These are phyloP conservation scores for Plodia interpunctella DNA, from an alignment of 1,140 invertebrate genomes.

Conservation along the genomic window DNA sequence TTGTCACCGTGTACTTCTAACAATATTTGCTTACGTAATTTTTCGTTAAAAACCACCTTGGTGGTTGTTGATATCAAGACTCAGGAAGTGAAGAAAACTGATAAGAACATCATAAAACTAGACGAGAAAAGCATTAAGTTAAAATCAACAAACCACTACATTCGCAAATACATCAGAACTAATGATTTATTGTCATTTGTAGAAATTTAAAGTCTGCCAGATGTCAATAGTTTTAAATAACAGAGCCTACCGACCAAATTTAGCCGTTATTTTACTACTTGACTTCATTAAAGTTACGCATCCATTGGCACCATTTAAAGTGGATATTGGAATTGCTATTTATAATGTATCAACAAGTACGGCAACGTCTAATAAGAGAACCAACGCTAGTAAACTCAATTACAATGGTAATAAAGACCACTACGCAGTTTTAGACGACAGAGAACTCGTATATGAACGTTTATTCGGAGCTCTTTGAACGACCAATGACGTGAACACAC, in stretches of 20 bases:
- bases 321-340: neutral
- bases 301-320: neutral
- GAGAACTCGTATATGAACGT: neutral
- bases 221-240: neutral
- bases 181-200: too few species aligned
- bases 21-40: constrained; percentile 14
- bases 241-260: neutral
- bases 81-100: too few species aligned
- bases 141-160: too few species aligned
- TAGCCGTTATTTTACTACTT: neutral
- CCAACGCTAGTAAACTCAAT: neutral
- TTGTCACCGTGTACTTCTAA: constrained; percentile 16
- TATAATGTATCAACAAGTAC: neutral
- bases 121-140: too few species aligned
- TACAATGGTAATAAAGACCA: neutral
- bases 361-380: neutral
- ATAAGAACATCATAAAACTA: too few species aligned
- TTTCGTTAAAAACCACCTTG: neutral
- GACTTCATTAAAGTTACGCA: neutral
- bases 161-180: too few species aligned
- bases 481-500: constrained; percentile 47
- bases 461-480: constrained; percentile 13
- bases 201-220: too few species aligned
- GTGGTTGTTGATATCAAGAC: too few species aligned
- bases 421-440: neutral